Evolutionary conservation across 1,140 invertebrate genomes (phyloP), one percentile per base, ranked within the genome.

Genomic region (Dinothrombium tinctorium): DNA sequence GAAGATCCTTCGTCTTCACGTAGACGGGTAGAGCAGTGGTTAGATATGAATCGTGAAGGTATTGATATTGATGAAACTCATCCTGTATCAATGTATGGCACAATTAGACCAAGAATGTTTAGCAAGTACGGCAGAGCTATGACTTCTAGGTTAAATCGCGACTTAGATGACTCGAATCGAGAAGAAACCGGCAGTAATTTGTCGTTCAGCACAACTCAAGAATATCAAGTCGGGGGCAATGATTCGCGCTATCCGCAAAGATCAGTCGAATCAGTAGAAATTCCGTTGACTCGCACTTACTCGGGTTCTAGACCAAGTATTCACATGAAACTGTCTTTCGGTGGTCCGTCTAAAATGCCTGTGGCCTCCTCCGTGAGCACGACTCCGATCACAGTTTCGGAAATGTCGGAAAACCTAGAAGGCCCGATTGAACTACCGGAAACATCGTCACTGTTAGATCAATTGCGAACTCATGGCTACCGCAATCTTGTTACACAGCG

Each of bases 21-120:
- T 26, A 24, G 44, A 28, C 36, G 49, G 31, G 49, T 51, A 14
- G 50, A 51, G 33, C 47, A 50, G 32, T 51, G 50, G 49, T 33
- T 51, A 15, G 32, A 47, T 21, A 45, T 44, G 42, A 39, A 38
- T 36, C 26, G 40, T 22, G 23, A 24, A 11, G 7, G n/a, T 29
- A 37, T 37, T 19, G 17, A 40, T 12, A 20, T 36, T 20, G 33
- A 20, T 20, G 5, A 7, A 7, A 36, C 21, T 36, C 33, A 36
- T 20, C 33, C 33, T n/a, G 23, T 36, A 6, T 22, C 19, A n/a
- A 36, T 36, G 33, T 36, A 36, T 22, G 23, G 19, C 21, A 36
- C 33, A 11, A 19, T 36, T 4, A 12, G 33, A 2, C 33, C 33
- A 11, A 19, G 33, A 3, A 9, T 12, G 23, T 2, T 20, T 8